Base-by-base conservation (phyloP, 2,113 vertebrate genomes). In the Austrofundulus limnaeus region DNA sequence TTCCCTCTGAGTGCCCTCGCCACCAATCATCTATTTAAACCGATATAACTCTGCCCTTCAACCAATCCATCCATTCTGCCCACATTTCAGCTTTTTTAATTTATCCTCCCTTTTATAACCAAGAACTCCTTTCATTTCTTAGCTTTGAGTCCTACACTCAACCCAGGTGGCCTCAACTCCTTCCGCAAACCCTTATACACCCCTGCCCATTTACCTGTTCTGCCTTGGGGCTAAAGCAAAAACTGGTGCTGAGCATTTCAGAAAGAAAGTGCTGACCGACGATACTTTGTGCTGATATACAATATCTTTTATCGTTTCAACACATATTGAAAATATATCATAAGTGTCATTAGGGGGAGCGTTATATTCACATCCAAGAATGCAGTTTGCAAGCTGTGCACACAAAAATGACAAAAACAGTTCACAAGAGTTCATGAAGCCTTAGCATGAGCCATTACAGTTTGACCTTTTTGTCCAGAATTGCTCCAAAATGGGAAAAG, bases 21-120 rank as follows among this genome's bases (percentile, higher is more conserved):
- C 68, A 85, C 85, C 85, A 78, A 82, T 85, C 85, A 84, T 84
- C 82, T 77, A 55, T 85, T 83, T 81, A 83, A 81, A 65, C 66
- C 14, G 15, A 62, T 77, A 78, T 85, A 57, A 77, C 58, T 70
- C 80, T 82, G 62, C 60, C 70, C 81, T 81, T 80, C 81, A 70
- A 71, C 62, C 62, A 16, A 60, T 71, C 72, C 73, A 64, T 76
- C 84, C 72, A 70, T 80, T 82, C 72, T 73, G 47, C 68, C 71
- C 84, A 59, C 67, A 78, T 66, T 81, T 72, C 65, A 75, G 66
- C 71, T 78, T 82, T 13, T 82, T 80, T 84, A 72, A 83, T 78
- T 81, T 54, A 47, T 70, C 74, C 57, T 45, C 50, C 37, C 50
- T 34, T 73, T 83, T 72, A 75, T 71, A 34, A 56, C 11, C 34